A percentile compares a stretch with the other conserved stretches of the same genome.
Evolutionary conservation across 2,888 invertebrate genomes (phyloP).

Genomic region (Xestia sexstrigata): DNA sequence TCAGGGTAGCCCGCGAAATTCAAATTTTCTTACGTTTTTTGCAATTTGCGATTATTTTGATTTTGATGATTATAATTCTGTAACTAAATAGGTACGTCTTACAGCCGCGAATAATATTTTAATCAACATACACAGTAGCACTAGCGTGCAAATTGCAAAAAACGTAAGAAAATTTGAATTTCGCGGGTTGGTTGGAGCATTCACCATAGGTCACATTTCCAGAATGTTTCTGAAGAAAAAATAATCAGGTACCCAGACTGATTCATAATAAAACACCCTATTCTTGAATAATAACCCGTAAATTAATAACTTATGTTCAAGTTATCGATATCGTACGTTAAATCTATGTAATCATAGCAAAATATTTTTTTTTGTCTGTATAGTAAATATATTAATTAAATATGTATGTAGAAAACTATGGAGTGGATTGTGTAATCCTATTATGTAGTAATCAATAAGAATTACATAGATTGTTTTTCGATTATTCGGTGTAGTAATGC

Average conservation of each 20-base stretch:
- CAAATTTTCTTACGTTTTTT: no score
- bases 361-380: neutral
- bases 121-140: no score
- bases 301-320: constrained; percentile 26
- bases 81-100: no score
- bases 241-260: neutral
- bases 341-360: constrained; percentile 15
- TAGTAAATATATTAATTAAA: neutral
- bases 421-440: constrained; percentile 21
- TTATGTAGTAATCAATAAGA: neutral
- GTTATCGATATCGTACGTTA: constrained; percentile 7
- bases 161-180: no score
- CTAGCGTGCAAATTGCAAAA: no score
- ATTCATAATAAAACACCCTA: neutral
- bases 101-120: no score
- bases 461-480: constrained; percentile 2
- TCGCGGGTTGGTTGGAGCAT: no score
- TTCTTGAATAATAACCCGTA: neutral
- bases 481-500: neutral
- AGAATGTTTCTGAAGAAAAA: neutral
- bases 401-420: constrained; percentile 8
- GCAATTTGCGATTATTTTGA: no score
- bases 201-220: neutral
- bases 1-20: no score
- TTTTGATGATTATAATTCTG: no score